Evolutionary conservation across 2,888 invertebrate species (phyloP).

Genomic region (Frankliniella intonsa): DNA sequence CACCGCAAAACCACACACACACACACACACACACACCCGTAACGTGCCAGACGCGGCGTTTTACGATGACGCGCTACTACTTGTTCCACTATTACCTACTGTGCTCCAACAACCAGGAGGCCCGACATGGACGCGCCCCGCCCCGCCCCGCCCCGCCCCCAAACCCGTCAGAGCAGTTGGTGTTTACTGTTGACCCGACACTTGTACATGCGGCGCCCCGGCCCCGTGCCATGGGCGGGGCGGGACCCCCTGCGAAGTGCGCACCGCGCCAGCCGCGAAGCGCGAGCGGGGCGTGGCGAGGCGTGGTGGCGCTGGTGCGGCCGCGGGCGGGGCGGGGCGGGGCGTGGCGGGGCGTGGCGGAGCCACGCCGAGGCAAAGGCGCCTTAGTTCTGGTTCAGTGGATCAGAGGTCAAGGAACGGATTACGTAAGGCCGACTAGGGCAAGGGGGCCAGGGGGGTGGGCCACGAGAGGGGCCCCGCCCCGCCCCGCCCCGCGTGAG

Average conservation of each 20-base stretch:
- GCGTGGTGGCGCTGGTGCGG: too few relatives aligned
- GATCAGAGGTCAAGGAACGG: conserved; percentile 24
- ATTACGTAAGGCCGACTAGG: conserved; percentile 11
- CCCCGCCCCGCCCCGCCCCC: background rate
- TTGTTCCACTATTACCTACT: too few relatives aligned
- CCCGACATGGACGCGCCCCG: too few relatives aligned
- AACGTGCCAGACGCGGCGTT: too few relatives aligned
- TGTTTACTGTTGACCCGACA: background rate
- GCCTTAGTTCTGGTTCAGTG: conserved; percentile 18
- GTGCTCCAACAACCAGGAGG: too few relatives aligned
- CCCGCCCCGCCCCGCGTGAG: too few relatives aligned
- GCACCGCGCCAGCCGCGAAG: too few relatives aligned
- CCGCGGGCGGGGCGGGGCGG: background rate
- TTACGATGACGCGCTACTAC: too few relatives aligned
- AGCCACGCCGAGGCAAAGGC: background rate
- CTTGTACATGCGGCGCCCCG: background rate
- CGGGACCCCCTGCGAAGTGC: background rate
- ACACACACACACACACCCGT: too few relatives aligned
- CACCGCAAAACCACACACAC: too few relatives aligned
- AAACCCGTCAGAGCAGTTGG: background rate
- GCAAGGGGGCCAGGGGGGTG: background rate
- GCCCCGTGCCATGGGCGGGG: background rate
- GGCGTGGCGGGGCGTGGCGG: background rate
- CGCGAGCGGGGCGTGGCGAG: too few relatives aligned
- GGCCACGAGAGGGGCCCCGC: too few relatives aligned